Evolutionary conservation across 30 jellyfish, hydroid and myxozoan genomes (phyloP).

Genomic region (Aurelia coerulea): DNA sequence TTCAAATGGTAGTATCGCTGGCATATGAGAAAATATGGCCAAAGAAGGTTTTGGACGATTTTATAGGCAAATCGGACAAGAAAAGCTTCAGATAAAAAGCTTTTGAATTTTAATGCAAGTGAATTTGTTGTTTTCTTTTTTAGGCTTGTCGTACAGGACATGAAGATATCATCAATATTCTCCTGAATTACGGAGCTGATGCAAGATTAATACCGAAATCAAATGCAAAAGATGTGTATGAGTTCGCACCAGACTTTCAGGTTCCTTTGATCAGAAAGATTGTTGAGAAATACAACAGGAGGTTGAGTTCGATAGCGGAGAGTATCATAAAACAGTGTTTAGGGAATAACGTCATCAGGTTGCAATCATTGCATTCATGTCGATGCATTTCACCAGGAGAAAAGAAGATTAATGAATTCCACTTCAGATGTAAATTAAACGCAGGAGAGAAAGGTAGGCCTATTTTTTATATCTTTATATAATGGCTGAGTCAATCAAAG

Average conservation of each 20-base stretch:
- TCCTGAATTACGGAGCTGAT: conserved; percentile 88
- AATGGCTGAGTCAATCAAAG: background rate
- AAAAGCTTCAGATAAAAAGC: too few species aligned
- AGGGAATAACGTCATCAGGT: background rate
- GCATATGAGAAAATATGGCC: too few species aligned
- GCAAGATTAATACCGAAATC: conserved; percentile 64
- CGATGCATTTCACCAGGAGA: conserved; percentile 81
- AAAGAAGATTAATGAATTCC: conserved; percentile 54
- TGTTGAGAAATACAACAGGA: conserved; percentile 35
- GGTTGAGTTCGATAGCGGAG: conserved; percentile 23
- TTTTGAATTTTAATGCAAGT: too few species aligned
- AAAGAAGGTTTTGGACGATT: too few species aligned
- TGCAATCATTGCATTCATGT: conserved; percentile 34
- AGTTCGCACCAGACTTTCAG: conserved; percentile 50
- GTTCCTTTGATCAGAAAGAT: conserved; percentile 8
- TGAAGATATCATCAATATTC: conserved; percentile 65
- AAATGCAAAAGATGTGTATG: conserved; percentile 35
- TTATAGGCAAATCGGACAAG: too few species aligned
- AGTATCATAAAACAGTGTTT: conserved; percentile 15
- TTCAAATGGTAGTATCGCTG: too few species aligned
- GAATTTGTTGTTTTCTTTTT: background rate
- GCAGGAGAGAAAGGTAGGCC: conserved; percentile 57
- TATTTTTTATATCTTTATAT: background rate
- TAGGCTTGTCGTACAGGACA: conserved; percentile 92
- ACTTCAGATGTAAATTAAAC: conserved; percentile 67